Percentiles rank a stretch among this genome's conserved stretches.
These are phyloP conservation scores for Amblyopsis rosae DNA, from an alignment of 2,113 vertebrate genomes.

Conservation along the genomic window DNA sequence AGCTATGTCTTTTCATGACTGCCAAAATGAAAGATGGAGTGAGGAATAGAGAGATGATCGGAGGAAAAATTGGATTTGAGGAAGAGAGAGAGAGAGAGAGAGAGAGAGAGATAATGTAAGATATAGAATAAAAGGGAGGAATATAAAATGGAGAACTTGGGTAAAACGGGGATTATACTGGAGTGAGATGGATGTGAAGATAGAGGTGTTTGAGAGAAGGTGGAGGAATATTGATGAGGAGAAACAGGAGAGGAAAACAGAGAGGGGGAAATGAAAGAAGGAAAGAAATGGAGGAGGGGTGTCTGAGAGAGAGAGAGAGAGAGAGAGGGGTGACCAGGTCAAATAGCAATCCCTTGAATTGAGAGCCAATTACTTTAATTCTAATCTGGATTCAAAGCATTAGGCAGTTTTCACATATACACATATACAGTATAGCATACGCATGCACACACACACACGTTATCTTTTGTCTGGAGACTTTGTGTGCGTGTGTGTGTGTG, in stretches of 20 bases:
- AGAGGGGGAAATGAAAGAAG: conserved; percentile 4
- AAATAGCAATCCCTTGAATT: conserved; percentile 71
- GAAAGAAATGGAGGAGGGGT: conserved; percentile 44
- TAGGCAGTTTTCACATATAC: conserved; percentile 30
- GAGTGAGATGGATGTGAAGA: conserved; percentile 72
- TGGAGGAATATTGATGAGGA: conserved; percentile 25
- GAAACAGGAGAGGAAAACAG: conserved; percentile 22
- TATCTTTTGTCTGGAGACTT: neutral
- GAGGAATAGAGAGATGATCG: conserved; percentile 23
- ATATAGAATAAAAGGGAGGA: conserved; percentile 22
- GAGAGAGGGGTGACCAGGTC: conserved; percentile 68
- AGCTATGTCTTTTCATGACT: conserved; percentile 20
- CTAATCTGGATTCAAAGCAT: conserved; percentile 72
- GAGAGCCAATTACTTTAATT: conserved; percentile 78
- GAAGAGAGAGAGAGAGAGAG: conserved; percentile 26
- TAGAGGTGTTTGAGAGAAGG: conserved; percentile 49
- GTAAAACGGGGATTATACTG: conserved; percentile 40
- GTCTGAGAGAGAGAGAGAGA: conserved; percentile 5
- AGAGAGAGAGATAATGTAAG: conserved; percentile 22
- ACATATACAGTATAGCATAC: neutral
- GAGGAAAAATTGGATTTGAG: conserved; percentile 27
- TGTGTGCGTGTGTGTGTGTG: neutral
- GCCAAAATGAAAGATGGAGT: conserved; percentile 9
- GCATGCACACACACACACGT: conserved; percentile 3
- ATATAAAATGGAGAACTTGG: conserved; percentile 10